These are phyloP conservation scores for Toxotes chatareus DNA, from an alignment of 2,113 vertebrate genomes.

Conservation along the genomic window DNA sequence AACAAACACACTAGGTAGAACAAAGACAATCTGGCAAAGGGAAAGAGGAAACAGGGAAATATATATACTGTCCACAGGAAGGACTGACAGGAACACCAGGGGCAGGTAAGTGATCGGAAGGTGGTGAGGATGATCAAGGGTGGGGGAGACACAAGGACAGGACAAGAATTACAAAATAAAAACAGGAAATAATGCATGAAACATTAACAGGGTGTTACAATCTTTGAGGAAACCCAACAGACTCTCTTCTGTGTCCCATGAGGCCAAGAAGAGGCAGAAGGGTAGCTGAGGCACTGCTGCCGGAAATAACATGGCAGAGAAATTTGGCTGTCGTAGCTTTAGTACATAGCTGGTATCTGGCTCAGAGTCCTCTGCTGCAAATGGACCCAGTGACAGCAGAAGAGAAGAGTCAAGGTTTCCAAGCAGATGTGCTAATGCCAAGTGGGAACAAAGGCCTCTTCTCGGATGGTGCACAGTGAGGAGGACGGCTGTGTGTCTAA, in stretches of 20 bases:
- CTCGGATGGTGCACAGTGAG: constrained; percentile 7
- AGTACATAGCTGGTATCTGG: constrained; percentile 34
- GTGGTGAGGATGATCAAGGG: no score
- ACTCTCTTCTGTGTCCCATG: constrained; percentile 53
- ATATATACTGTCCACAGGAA: no score
- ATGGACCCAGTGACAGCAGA: constrained; percentile 16
- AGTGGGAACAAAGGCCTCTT: constrained; percentile 45
- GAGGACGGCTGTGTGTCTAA: constrained; percentile 35
- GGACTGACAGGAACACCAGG: no score
- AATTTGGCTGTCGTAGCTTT: constrained; percentile 42
- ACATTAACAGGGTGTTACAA: neutral
- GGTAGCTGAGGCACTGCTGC: constrained; percentile 50
- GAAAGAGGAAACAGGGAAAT: no score
- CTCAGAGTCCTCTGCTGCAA: constrained; percentile 50
- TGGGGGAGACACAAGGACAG: no score
- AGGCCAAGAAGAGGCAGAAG: constrained; percentile 49
- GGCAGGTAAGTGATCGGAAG: no score
- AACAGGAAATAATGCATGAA: no score
- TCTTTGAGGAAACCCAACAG: constrained; percentile 65
- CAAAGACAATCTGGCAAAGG: no score
- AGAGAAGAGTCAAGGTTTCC: constrained; percentile 39
- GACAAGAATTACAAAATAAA: no score
- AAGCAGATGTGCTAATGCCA: constrained; percentile 48
- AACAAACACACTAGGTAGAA: no score
- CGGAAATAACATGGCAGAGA: constrained; percentile 63